These are phyloP conservation scores for Nothura maculosa DNA, from an alignment of 2,797 vertebrate species.

Conservation along the genomic window DNA sequence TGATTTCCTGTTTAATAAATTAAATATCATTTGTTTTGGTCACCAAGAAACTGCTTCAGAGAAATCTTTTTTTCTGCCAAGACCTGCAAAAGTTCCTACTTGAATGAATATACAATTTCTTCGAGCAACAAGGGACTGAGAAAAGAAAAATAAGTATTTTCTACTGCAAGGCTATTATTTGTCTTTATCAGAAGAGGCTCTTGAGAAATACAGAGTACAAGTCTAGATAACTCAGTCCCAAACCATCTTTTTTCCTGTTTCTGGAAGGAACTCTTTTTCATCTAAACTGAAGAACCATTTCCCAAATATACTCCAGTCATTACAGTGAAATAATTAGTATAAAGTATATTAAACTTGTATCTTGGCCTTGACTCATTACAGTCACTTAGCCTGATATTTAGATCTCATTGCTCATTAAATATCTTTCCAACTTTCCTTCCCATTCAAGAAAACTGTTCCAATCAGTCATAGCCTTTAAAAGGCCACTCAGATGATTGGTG, in stretches of 20 bases:
- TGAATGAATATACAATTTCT: background rate
- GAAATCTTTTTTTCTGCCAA: background rate
- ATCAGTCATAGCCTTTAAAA: background rate
- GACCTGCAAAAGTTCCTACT: background rate
- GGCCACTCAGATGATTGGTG: background rate
- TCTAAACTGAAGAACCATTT: background rate
- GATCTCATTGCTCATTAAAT: background rate
- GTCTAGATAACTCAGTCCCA: background rate
- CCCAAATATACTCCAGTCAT: background rate
- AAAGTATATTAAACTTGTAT: background rate
- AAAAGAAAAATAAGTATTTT: background rate
- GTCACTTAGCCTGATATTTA: background rate
- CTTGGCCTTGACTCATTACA: background rate
- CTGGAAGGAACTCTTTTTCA: background rate
- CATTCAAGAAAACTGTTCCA: background rate
- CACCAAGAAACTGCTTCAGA: background rate
- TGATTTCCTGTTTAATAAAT: background rate
- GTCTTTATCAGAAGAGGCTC: background rate
- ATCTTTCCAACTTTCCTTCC: background rate
- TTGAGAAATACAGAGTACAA: background rate
- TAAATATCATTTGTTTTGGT: background rate
- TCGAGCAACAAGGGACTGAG: background rate
- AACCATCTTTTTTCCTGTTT: background rate
- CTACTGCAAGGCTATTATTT: background rate
- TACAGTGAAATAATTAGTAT: background rate